Conservation (phyloP, 1,140 invertebrate species). For the Brachystomella parvula region DNA sequence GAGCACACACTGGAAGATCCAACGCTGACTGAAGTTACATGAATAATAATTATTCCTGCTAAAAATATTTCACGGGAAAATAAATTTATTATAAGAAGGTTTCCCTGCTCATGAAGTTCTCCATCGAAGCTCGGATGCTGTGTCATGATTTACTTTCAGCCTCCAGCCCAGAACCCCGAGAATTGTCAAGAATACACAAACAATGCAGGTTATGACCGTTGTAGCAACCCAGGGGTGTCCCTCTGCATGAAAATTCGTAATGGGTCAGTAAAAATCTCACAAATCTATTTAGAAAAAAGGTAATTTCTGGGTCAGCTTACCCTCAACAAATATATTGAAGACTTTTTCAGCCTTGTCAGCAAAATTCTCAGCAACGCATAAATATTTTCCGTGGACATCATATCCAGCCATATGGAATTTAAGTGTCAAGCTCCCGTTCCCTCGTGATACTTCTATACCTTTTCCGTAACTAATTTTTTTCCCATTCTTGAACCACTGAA, state of each 20-base stretch:
- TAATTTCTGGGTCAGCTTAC: too few relatives aligned
- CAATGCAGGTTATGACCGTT: background rate
- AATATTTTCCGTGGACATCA: background rate
- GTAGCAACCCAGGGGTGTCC: background rate
- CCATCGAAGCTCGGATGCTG: background rate
- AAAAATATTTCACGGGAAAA: background rate
- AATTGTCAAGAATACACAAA: background rate
- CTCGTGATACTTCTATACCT: background rate
- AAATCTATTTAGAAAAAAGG: too few relatives aligned
- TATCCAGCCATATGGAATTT: background rate
- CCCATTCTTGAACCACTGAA: background rate
- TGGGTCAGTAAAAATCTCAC: too few relatives aligned
- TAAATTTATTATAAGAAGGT: background rate
- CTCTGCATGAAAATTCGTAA: background rate
- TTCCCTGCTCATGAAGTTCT: background rate
- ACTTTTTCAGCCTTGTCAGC: background rate
- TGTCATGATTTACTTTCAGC: conserved; percentile 4
- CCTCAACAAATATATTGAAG: background rate
- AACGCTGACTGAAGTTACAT: too few relatives aligned
- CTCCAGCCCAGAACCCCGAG: background rate
- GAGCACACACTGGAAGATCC: conserved; percentile 8
- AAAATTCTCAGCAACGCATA: background rate
- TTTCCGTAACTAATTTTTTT: background rate
- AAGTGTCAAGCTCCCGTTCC: background rate
- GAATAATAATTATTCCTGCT: too few relatives aligned